Evolutionary conservation across 2,113 vertebrate species (phyloP).

Genomic region (Bos javanicus): DNA sequence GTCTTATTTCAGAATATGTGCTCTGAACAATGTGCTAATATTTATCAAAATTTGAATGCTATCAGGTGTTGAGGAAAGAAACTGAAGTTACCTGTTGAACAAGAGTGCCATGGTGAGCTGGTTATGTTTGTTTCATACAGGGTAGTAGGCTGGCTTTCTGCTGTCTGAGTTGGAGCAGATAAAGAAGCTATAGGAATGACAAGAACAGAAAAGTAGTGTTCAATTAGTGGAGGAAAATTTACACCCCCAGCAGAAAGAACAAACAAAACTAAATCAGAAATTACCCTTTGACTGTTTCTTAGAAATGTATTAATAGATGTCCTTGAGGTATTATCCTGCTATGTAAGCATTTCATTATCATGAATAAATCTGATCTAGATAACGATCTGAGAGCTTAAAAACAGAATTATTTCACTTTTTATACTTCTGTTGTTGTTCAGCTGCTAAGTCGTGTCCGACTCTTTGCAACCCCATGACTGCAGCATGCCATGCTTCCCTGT

Average conservation of each 20-base stretch:
- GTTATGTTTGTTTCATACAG: background rate
- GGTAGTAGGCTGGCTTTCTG: background rate
- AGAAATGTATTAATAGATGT: background rate
- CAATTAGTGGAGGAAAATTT: background rate
- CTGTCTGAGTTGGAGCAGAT: background rate
- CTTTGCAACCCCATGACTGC: background rate
- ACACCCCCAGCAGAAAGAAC: background rate
- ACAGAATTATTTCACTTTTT: background rate
- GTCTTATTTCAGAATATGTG: background rate
- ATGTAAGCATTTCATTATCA: background rate
- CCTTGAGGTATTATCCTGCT: background rate
- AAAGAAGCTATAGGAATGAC: background rate
- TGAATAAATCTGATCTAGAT: background rate
- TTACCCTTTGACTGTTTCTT: background rate
- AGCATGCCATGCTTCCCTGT: background rate
- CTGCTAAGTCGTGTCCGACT: accelerated
- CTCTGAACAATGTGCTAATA: background rate
- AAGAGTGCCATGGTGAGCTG: background rate
- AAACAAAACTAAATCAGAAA: background rate
- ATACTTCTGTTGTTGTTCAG: background rate
- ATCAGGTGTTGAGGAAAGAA: background rate
- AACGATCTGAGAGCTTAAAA: background rate
- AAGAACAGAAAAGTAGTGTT: background rate
- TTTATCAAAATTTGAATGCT: background rate
- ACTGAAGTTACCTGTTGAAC: constrained; percentile 15